phyloP scores from a whole-genome alignment of 2,113 vertebrate genomes.

The Morphnarchus princeps region DNA sequence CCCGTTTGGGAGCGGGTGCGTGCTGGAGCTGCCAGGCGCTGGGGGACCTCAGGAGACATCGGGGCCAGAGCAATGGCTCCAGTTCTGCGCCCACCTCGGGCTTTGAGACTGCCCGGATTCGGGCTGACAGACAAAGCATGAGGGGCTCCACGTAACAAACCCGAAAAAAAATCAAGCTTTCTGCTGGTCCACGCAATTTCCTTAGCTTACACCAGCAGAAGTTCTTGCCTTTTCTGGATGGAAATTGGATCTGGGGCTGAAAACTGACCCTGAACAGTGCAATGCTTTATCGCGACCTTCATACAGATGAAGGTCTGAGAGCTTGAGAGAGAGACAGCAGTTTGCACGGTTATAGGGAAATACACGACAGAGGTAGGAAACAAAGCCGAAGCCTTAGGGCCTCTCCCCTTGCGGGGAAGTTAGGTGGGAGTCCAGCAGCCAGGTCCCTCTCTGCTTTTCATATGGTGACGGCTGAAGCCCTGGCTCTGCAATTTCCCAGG shows the following conservation, averaged over 20 bases:
- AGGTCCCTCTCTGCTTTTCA: accelerated
- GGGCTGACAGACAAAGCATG: accelerated
- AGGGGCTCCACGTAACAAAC: not conserved
- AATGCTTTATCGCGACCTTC: not conserved
- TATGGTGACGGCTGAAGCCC: not conserved
- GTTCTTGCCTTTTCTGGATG: not conserved
- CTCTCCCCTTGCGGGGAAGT: not conserved
- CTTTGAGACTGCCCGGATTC: not conserved
- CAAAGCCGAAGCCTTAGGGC: not conserved
- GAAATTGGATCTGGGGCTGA: not conserved
- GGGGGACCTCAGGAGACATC: accelerated
- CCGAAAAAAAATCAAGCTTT: not conserved
- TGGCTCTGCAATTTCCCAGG: not conserved
- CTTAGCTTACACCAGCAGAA: not conserved
- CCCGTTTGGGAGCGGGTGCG: accelerated
- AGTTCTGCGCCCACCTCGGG: not conserved
- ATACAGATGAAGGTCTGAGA: not conserved
- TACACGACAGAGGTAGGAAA: not conserved
- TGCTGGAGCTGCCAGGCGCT: not conserved
- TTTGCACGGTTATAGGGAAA: not conserved
- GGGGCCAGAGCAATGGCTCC: not conserved
- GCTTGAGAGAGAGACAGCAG: not conserved
- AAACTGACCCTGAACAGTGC: not conserved
- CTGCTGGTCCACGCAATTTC: not conserved
- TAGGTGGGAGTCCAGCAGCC: not conserved